Conservation (phyloP, 2,888 invertebrate species). For the Sinodicranocentrus sp. region DNA sequence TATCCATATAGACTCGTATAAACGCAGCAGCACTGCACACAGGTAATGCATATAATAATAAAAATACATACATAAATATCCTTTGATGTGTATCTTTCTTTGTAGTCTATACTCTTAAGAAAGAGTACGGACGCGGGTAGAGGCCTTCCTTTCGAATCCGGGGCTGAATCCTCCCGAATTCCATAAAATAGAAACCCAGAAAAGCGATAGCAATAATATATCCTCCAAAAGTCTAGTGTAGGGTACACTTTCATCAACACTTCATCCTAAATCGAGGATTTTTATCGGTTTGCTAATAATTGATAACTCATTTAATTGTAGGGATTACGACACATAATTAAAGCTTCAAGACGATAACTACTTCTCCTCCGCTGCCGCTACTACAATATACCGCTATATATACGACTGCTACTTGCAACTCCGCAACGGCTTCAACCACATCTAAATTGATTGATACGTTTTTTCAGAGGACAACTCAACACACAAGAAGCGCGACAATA, state of each 20-base stretch:
- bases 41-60: constrained; percentile 32
- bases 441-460: constrained; percentile 18
- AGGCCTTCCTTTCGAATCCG: constrained; percentile 70
- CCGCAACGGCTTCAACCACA: not conserved
- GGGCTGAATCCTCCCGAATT: constrained; percentile 69
- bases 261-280: not conserved
- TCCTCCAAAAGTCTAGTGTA: constrained; percentile 21
- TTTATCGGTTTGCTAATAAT: constrained; percentile 15
- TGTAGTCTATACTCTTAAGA: constrained; percentile 63
- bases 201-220: constrained; percentile 20
- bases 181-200: constrained; percentile 51
- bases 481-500: not conserved
- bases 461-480: too few relatives aligned
- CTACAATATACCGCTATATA: too few relatives aligned
- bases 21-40: constrained; percentile 19
- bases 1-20: constrained; percentile 20
- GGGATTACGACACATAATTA: not conserved
- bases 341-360: not conserved
- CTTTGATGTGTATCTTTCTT: constrained; percentile 65
- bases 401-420: too few relatives aligned
- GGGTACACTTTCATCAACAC: constrained; percentile 18
- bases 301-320: constrained; percentile 45
- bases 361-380: too few relatives aligned
- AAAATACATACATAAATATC: constrained; percentile 44
- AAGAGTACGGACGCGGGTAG: constrained; percentile 69